A percentile compares a stretch with the other conserved stretches of the same genome.
Evolutionary conservation across 2,797 vertebrate species (phyloP).

Genomic region (Bradypodion ventrale): DNA sequence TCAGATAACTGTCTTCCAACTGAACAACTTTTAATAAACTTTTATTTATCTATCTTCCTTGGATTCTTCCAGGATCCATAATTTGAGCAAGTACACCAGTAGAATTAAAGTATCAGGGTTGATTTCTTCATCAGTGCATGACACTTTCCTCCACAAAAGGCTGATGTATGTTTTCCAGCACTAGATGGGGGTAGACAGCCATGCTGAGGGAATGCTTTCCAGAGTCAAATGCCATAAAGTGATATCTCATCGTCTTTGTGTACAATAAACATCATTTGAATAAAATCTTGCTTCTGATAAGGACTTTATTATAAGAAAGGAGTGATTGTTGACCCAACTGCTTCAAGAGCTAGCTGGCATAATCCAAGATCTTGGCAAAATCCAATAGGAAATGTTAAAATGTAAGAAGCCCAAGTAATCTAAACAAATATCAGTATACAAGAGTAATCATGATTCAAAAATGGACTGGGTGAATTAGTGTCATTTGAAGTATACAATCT

Average conservation of each 20-base stretch:
- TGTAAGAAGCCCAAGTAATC: background rate
- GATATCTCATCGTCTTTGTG: constrained; percentile 32
- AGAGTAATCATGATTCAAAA: background rate
- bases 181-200: constrained; percentile 66
- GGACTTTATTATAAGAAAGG: background rate
- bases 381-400: background rate
- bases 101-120: background rate
- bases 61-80: background rate
- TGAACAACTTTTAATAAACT: background rate
- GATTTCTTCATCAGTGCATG: constrained; percentile 2
- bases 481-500: background rate
- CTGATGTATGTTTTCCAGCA: constrained; percentile 42
- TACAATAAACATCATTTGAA: constrained; percentile 32
- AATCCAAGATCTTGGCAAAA: constrained; percentile 15
- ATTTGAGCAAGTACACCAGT: background rate
- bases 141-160: background rate
- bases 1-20: too few species aligned
- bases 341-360: constrained; percentile 19
- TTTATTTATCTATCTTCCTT: background rate
- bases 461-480: background rate
- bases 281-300: constrained; percentile 46
- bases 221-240: background rate
- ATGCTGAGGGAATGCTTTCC: constrained; percentile 13
- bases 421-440: background rate
- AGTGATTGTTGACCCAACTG: background rate